Conservation (phyloP, 2,113 vertebrate genomes). For the Sylvicapra grimmia region DNA sequence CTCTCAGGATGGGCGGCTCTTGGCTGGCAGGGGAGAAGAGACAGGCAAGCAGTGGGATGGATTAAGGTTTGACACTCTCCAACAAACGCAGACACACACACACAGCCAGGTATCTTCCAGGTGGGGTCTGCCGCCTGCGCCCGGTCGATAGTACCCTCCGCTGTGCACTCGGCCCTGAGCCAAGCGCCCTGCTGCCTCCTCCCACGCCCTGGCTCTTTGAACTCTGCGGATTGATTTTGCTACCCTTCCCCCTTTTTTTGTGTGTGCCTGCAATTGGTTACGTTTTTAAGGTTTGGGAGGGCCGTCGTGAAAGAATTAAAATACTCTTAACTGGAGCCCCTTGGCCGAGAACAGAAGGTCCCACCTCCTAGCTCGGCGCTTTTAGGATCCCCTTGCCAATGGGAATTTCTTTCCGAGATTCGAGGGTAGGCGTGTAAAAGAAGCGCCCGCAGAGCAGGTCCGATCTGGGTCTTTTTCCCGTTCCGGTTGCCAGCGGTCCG, state of each 20-base stretch:
- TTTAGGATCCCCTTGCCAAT: background rate
- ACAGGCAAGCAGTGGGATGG: background rate
- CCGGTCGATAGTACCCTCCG: background rate
- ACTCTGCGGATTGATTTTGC: slow-evolving; percentile 29
- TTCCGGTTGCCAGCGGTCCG: accelerated
- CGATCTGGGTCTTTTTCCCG: background rate
- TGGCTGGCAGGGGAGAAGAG: slow-evolving; percentile 19
- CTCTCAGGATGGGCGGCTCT: slow-evolving; percentile 42
- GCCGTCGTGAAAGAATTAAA: slow-evolving; percentile 21
- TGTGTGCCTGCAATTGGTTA: slow-evolving; percentile 34
- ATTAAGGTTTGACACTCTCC: background rate
- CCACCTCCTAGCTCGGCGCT: background rate
- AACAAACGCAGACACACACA: background rate
- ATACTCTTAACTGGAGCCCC: background rate
- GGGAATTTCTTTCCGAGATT: background rate
- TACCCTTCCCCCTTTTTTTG: background rate
- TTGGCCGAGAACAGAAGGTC: background rate
- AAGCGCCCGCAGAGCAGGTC: background rate
- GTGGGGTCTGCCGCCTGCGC: background rate
- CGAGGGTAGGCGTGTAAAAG: background rate
- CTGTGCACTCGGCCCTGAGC: background rate
- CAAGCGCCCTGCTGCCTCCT: background rate
- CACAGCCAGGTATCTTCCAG: background rate
- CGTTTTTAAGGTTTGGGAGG: slow-evolving; percentile 46
- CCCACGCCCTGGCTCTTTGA: slow-evolving; percentile 25